phyloP scores from a whole-genome alignment of 2,888 invertebrate species.

The Aromia moschata region DNA sequence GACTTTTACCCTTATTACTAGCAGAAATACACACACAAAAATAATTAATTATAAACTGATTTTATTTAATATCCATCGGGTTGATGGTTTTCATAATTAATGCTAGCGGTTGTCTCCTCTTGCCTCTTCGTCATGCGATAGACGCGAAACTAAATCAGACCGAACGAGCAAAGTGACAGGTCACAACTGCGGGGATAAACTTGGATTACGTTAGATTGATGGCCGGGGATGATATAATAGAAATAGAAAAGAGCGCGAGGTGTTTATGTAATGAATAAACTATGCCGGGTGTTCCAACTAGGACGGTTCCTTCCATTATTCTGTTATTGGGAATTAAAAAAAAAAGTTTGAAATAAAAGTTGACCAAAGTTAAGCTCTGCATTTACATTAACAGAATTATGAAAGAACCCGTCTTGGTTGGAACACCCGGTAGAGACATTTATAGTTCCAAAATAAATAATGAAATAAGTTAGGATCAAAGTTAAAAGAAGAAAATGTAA shows the following conservation, averaged over 20 bases:
- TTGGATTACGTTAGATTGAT: constrained; percentile 45
- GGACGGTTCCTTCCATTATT: too few relatives aligned
- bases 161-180: constrained; percentile 36
- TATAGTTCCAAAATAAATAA: too few relatives aligned
- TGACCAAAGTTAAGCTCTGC: too few relatives aligned
- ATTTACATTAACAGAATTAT: too few relatives aligned
- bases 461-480: too few relatives aligned
- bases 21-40: neutral
- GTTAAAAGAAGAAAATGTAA: too few relatives aligned
- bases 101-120: constrained; percentile 14
- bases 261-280: constrained; percentile 30
- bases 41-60: constrained; percentile 15
- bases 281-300: too few relatives aligned
- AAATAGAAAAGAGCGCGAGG: constrained; percentile 43
- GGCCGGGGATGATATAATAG: constrained; percentile 45
- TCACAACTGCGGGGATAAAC: constrained; percentile 44
- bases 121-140: constrained; percentile 21
- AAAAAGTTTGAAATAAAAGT: too few relatives aligned
- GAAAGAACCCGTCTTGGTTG: too few relatives aligned
- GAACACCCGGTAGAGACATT: too few relatives aligned
- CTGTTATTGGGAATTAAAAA: too few relatives aligned
- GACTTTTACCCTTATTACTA: too few relatives aligned
- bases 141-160: constrained; percentile 20
- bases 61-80: constrained; percentile 6
- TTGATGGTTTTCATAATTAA: constrained; percentile 17